phyloP scores from a whole-genome alignment of 2,113 vertebrate species.

The Dromaius novaehollandiae region DNA sequence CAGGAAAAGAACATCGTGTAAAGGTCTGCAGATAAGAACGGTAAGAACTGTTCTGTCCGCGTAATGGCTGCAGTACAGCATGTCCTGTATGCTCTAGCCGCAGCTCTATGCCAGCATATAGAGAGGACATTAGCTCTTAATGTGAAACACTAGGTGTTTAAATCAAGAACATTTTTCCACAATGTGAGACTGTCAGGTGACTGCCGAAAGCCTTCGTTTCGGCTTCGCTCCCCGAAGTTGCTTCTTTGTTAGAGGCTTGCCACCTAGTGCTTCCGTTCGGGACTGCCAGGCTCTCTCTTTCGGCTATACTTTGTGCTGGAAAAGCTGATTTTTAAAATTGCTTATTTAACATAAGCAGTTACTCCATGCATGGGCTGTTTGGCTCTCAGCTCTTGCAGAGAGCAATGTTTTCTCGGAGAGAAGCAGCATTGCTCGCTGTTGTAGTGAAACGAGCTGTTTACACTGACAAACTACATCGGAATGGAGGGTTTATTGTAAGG shows the following conservation, averaged over 20 bases:
- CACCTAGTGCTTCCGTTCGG: constrained; percentile 41
- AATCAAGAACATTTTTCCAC: background rate
- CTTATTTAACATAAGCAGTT: background rate
- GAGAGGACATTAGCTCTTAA: background rate
- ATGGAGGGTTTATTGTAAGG: accelerated
- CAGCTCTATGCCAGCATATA: background rate
- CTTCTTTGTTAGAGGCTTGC: constrained; percentile 46
- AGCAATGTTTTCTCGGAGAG: background rate
- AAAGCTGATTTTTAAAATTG: background rate
- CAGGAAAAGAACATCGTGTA: constrained; percentile 24
- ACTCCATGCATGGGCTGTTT: background rate
- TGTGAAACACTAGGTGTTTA: background rate
- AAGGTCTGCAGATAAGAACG: constrained; percentile 42
- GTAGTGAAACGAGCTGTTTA: background rate
- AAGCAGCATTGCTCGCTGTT: background rate
- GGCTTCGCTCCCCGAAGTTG: background rate
- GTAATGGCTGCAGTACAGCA: background rate
- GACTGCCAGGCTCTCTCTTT: background rate
- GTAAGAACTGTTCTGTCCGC: background rate
- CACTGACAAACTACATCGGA: too few relatives aligned
- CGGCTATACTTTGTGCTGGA: background rate
- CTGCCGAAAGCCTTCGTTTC: background rate
- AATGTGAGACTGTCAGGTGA: background rate
- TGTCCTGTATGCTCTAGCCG: background rate
- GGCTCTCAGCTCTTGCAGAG: background rate